Evolutionary conservation across 2,797 vertebrate genomes (phyloP), one percentile per base, ranked within the genome.

Genomic region (Danio kyathit): DNA sequence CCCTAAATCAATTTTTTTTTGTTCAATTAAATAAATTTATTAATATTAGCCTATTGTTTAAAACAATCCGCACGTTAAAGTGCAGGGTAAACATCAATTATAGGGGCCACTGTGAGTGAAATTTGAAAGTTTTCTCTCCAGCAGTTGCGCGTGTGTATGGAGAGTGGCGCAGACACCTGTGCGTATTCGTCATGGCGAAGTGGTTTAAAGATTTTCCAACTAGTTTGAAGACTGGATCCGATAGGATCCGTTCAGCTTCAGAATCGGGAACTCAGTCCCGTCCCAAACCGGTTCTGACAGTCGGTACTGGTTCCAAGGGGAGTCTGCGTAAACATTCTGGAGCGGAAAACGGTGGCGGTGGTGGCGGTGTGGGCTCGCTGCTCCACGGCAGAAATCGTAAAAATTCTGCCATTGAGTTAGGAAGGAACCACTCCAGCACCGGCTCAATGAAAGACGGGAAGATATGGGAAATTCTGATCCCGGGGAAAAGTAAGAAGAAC

Each of bases 151-250:
- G 21, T 70, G 85, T 86, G 81, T 82, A 84, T 88, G 88, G 86
- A 84, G 80, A 86, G 11, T 48, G 11, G 71, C 59, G 19, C 48
- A 54, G 60, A 21, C 65, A 63, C 74, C 63, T 38, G 75, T 48
- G 71, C 77, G 70, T 60, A 76, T 81, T 71, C 48, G 29, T 78
- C 87, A 98, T 99, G 97, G 97, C 97, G 84, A 97, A 95, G 88
- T 99, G 97, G 97, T 98, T 99, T 90, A 96, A 95, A 92, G 97
- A 99, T 90, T 96, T 98, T n/a, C 97, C 96, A 0, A 94, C 96
- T 85, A 96, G 94, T 87, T 88, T 99, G 82, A 98, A 95, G 90
- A 96, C 96, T 43, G 96, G 94, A 8, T 95, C 94, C 0, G 97
- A 98, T 82, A 89, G 94, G 40, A 94, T 94, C 69, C 95, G 94